Base-by-base conservation (phyloP, 2,888 invertebrate species). In the Cephus sareptanus region DNA sequence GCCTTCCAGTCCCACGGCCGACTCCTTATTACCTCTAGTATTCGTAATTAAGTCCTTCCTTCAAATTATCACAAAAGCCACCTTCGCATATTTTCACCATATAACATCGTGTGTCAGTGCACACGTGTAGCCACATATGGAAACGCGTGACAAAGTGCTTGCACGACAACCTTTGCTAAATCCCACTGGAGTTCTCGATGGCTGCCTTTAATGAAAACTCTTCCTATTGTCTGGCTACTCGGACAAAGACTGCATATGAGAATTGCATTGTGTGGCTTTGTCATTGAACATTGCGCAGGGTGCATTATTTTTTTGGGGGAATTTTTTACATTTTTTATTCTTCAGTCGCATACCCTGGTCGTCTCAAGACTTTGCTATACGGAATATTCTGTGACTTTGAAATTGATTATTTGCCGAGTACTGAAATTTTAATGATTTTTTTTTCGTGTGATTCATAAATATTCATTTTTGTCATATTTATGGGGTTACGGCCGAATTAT, bases 31-130 rank as follows among this genome's bases (percentile, higher is more conserved):
- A 87, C 83, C 77, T 82, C 79, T 75, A 78, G 81, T 81, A 83
- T 82, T 85, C 85, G 83, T 88, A 88, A 88, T 88, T 88, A 86
- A 86, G 23, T 84, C 76, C 81, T 81, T 82, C 81, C 81, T 40
- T 69, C 75, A 34, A 71, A 56, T 56, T 23, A 56, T 56, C 40
- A 56, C 40, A 23, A 56, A 56, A 23, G 40, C 40, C 40, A 56
- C 40, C 40, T 56, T 56, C 40, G 40, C 40, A 56, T 56, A 56
- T 56, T 56, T 56, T 23, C 40, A 56, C 15, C 40, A 40, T 40
- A 15, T 4, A 15, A 13, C 40, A 40, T 15, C 15, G 6, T 40
- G 40, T 15, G 40, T 4, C 40, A 4, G 15, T 15, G 40, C 40
- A 40, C 0, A 13, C 40, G 40, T 6, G 40, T 15, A 15, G 15